Base-by-base conservation (phyloP, 2,113 vertebrate species). In the Zeus faber region DNA sequence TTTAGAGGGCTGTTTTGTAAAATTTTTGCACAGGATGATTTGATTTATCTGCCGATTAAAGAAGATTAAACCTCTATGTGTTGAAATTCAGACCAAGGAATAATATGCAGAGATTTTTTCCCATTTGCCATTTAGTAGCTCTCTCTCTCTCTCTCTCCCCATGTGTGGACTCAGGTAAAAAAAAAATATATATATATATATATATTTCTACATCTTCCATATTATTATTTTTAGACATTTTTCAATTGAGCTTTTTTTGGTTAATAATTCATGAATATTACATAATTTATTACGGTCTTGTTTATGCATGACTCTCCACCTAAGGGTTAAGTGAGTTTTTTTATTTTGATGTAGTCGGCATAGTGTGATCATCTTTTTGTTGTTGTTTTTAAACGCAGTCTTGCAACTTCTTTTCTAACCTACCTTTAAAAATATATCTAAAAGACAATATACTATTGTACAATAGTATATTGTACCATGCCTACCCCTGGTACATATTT, bases 201-300 rank as follows among this genome's bases (percentile, higher is more conserved):
- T 18, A 50, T 9, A 41, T 49, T 20, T 22, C 20, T 45, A 50
- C 5, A 44, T 21, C 40, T 5, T 41, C 8, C 18, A 18, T 41
- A 18, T 41, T 41, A 20, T 20, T 44, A 21, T 44, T 21, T 44
- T 21, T 44, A 21, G 41, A 22, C 18, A 10, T 23, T 44, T 44
- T 44, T 79, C 49, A 64, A 50, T 81, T 76, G 37, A 60, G 66
- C 47, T 65, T 72, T 55, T 40, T 65, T 80, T 65, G 11, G 33
- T 37, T 37, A 81, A 86, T 82, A 70, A 86, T 85, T 87, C 62
- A 85, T 74, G 65, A 60, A 58, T 26, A n/a, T 44, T 82, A 65
- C 67, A 81, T 85, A 56, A 83, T 86, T 79, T 74, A 84, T 80
- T 52, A 49, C 54, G 48, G 55, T 31, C 68, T 86, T 79, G 67